Evolutionary conservation across 1,140 invertebrate genomes (phyloP).

Genomic region (Dendrolimus kikuchii): DNA sequence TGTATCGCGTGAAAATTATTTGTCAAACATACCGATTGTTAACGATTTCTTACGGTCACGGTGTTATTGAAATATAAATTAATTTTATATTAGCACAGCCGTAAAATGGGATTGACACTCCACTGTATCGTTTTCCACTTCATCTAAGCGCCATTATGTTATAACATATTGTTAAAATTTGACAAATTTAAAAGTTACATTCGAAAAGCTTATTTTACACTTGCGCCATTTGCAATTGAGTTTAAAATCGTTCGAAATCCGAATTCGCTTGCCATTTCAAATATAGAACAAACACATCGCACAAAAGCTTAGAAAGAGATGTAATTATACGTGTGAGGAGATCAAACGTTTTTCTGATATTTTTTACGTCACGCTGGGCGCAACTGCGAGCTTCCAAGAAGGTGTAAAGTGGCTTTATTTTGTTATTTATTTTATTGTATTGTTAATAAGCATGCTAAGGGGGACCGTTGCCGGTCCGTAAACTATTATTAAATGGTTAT

Average conservation of each 20-base stretch:
- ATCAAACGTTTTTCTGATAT: constrained; percentile 33
- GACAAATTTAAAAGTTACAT: constrained; percentile 12
- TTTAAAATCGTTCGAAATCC: background rate
- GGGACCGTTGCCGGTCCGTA: constrained; percentile 41
- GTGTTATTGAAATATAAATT: constrained; percentile 46
- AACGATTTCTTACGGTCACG: constrained; percentile 12
- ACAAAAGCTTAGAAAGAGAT: constrained; percentile 29
- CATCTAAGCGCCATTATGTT: constrained; percentile 55
- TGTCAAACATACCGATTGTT: constrained; percentile 22
- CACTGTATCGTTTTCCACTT: constrained; percentile 66
- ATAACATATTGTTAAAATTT: constrained; percentile 21
- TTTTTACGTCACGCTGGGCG: constrained; percentile 27
- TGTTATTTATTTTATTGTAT: constrained; percentile 72
- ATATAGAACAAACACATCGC: constrained; percentile 9
- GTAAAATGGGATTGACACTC: constrained; percentile 66
- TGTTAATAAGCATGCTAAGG: constrained; percentile 69
- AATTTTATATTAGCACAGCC: constrained; percentile 62
- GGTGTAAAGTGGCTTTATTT: constrained; percentile 69
- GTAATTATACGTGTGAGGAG: constrained; percentile 23
- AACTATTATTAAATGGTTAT: constrained; percentile 70
- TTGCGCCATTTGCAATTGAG: background rate
- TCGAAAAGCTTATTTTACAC: constrained; percentile 3
- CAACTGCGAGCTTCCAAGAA: constrained; percentile 67
- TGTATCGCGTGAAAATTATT: constrained; percentile 22
- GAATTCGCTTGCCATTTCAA: background rate